Conservation (phyloP, 1,140 invertebrate genomes). For the Rhynchophorus ferrugineus region DNA sequence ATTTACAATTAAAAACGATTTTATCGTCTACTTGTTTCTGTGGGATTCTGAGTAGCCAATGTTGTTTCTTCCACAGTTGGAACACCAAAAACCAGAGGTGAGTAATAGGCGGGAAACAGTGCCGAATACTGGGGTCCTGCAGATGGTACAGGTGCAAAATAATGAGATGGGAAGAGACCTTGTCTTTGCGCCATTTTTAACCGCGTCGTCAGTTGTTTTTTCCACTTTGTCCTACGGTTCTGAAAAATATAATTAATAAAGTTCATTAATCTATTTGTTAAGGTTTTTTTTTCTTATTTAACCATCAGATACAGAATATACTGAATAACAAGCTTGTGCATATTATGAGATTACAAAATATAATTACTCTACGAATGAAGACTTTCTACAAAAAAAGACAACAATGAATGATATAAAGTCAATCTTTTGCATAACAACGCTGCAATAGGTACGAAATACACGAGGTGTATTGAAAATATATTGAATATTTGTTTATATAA, state of each 20-base stretch:
- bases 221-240: constrained; percentile 92
- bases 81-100: constrained; percentile 47
- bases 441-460: too few relatives aligned
- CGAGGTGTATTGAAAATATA: too few relatives aligned
- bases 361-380: too few relatives aligned
- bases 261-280: background rate
- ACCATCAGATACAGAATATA: background rate
- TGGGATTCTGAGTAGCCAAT: background rate
- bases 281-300: too few relatives aligned
- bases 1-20: background rate
- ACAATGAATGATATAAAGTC: background rate
- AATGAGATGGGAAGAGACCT: constrained; percentile 62
- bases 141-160: constrained; percentile 51
- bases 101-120: constrained; percentile 46
- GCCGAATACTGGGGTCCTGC: constrained; percentile 52
- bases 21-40: background rate
- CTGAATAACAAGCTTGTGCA: too few relatives aligned
- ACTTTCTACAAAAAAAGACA: too few relatives aligned
- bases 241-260: constrained; percentile 43
- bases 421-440: background rate
- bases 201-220: constrained; percentile 85
- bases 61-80: constrained; percentile 34
- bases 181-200: constrained; percentile 83
- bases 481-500: too few relatives aligned
- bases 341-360: too few relatives aligned